A percentile compares a stretch with the other conserved stretches of the same genome.
Conservation (phyloP, 1,140 invertebrate genomes). For the Leptopilina clavipes region DNA sequence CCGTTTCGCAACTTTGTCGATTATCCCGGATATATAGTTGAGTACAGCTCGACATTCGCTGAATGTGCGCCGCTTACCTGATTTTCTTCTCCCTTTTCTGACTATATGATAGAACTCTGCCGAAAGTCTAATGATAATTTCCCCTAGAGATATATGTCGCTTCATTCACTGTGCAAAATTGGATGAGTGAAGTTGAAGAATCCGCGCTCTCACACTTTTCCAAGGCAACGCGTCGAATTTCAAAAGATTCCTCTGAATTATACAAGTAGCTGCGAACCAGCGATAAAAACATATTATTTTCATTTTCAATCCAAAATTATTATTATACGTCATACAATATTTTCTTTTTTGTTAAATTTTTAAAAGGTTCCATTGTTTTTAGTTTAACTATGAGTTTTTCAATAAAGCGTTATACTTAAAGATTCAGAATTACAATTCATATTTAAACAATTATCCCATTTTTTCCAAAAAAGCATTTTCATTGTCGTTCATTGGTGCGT, state of each 20-base stretch:
- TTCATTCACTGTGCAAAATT: constrained; percentile 3
- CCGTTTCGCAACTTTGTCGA: constrained; percentile 25
- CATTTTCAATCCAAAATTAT: background rate
- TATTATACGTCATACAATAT: background rate
- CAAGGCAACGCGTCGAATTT: constrained; percentile 2
- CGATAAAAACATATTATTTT: constrained; percentile 32
- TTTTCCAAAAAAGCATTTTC: too few species aligned
- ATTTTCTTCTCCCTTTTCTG: background rate
- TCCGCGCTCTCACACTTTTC: background rate
- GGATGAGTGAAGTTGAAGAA: constrained; percentile 20
- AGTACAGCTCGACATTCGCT: background rate
- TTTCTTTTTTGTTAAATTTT: background rate
- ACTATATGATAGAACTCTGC: background rate
- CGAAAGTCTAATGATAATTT: constrained; percentile 24
- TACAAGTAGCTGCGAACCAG: background rate
- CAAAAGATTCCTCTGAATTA: constrained; percentile 18
- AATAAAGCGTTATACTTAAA: background rate
- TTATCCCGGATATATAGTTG: constrained; percentile 7
- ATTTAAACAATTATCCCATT: too few species aligned
- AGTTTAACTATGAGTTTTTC: too few species aligned
- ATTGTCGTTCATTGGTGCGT: too few species aligned
- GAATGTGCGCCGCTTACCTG: background rate
- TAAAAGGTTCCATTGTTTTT: background rate
- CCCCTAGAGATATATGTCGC: background rate
- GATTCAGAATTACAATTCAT: too few species aligned